Percentiles rank a stretch among this genome's conserved stretches.
Evolutionary conservation across 2,888 invertebrate genomes (phyloP).

Genomic region (Meghimatium bilineatum): DNA sequence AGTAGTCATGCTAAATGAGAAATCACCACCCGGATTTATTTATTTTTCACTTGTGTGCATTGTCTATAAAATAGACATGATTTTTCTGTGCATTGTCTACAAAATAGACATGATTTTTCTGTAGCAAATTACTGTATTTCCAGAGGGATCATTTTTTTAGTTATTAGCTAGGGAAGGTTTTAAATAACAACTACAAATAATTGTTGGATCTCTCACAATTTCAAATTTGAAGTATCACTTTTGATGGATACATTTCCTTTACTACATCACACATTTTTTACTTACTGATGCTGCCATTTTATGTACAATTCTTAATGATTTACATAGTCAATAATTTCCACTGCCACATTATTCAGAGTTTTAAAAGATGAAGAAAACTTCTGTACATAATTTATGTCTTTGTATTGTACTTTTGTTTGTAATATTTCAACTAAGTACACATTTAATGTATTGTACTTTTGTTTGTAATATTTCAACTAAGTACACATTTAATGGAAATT

Average conservation of each 20-base stretch:
- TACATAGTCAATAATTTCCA: not conserved
- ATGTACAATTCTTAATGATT: not conserved
- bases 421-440: not conserved
- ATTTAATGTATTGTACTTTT: not conserved
- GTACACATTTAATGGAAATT: not conserved
- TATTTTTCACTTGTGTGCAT: too few species aligned
- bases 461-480: not conserved
- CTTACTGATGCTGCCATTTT: not conserved
- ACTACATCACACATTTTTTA: not conserved
- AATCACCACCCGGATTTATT: too few species aligned
- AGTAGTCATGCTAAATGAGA: too few species aligned
- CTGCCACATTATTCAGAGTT: not conserved
- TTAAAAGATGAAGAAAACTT: not conserved
- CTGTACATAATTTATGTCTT: constrained; percentile 1
- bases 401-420: not conserved
- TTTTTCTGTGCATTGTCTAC: too few species aligned
- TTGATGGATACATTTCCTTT: not conserved
- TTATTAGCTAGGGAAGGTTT: not conserved
- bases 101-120: too few species aligned
- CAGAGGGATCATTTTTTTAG: not conserved
- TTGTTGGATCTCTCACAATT: too few species aligned
- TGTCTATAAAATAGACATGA: not conserved
- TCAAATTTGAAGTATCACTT: too few species aligned
- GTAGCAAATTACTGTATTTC: not conserved
- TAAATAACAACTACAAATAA: not conserved